phyloP scores from a whole-genome alignment of 2,797 vertebrate genomes.

The Coracias cyanogaster region DNA sequence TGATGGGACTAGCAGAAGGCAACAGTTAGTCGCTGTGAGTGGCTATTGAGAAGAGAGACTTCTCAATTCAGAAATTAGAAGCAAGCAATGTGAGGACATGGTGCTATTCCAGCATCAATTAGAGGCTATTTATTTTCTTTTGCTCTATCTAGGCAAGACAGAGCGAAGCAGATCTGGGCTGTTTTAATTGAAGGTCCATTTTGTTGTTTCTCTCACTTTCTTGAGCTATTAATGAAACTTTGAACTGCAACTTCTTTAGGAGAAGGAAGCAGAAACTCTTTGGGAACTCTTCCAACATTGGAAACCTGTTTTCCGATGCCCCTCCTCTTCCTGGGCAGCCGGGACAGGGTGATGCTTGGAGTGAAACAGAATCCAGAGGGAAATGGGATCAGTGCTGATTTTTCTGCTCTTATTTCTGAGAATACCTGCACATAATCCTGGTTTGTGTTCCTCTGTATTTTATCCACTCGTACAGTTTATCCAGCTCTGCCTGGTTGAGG shows the following conservation, averaged over 20 bases:
- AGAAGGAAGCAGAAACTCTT: not conserved
- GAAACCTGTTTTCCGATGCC: not conserved
- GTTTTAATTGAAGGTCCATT: not conserved
- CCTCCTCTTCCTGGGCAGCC: not conserved
- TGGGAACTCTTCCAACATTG: not conserved
- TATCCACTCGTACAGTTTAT: not conserved
- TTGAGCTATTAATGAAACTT: not conserved
- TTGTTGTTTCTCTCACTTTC: not conserved
- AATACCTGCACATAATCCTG: not conserved
- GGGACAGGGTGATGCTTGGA: fast-evolving
- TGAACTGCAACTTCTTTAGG: not conserved
- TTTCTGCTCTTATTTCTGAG: not conserved
- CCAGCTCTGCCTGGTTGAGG: not conserved
- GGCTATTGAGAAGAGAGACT: conserved; percentile 9
- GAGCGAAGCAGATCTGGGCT: not conserved
- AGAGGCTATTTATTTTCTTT: not conserved
- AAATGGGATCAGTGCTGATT: not conserved
- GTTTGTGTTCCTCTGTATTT: not conserved
- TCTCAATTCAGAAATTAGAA: conserved; percentile 10
- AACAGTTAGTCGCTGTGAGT: not conserved
- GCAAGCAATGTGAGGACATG: not conserved
- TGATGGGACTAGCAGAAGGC: not conserved
- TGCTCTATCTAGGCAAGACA: no score
- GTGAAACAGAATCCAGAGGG: not conserved
- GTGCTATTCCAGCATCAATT: not conserved